Conservation (phyloP, 2,113 vertebrate species). For the Ondatra zibethicus region DNA sequence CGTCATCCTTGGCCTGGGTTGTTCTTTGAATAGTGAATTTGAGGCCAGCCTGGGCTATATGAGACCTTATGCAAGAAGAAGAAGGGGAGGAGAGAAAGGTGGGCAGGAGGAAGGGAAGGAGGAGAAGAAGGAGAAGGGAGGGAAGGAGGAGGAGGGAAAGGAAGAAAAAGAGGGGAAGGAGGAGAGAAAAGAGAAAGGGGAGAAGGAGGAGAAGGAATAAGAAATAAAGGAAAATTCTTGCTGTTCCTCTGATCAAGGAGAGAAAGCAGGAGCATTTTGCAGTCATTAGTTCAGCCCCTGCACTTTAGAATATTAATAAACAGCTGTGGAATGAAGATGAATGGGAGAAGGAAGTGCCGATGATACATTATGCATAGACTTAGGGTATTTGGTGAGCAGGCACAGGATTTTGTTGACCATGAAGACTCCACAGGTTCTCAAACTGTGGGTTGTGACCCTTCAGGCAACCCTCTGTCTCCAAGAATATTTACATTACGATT, state of each 20-base stretch:
- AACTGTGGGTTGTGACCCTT: not conserved
- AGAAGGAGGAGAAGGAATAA: too few species aligned
- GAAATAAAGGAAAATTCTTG: not conserved
- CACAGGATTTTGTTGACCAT: not conserved
- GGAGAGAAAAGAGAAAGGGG: not conserved
- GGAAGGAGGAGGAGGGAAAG: not conserved
- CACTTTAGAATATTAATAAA: not conserved
- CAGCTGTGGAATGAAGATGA: not conserved
- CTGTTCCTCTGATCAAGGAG: too few species aligned
- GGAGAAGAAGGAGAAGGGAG: too few species aligned
- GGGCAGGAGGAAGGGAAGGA: not conserved
- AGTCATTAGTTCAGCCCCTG: not conserved
- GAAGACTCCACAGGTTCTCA: not conserved
- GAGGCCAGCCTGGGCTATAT: not conserved
- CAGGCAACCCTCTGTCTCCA: not conserved
- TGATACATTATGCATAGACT: not conserved
- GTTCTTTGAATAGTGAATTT: not conserved
- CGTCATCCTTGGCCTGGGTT: not conserved
- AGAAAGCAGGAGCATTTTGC: not conserved
- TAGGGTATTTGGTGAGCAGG: not conserved
- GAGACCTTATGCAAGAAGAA: not conserved
- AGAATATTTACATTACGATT: not conserved
- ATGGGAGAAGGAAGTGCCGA: not conserved
- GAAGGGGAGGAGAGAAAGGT: not conserved
- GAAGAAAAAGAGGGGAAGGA: not conserved